These are phyloP conservation scores for Australoheros facetus DNA, from an alignment of 2,797 vertebrate species.

Conservation along the genomic window DNA sequence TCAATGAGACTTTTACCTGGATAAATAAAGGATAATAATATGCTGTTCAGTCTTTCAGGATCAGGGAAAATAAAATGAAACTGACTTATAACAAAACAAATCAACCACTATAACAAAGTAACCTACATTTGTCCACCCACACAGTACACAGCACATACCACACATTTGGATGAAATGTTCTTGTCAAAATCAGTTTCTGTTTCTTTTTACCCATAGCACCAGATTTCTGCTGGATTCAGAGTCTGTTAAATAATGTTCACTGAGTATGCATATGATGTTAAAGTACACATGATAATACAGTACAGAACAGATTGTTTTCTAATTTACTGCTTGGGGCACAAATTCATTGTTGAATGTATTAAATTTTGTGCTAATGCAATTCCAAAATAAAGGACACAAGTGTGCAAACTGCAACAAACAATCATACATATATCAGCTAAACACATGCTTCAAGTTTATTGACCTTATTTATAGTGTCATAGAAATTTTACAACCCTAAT, in stretches of 20 bases:
- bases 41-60: not conserved
- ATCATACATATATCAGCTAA: not conserved
- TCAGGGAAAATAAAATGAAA: not conserved
- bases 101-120: not conserved
- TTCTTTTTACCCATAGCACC: not conserved
- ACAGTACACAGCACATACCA: not conserved
- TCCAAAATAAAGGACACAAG: not conserved
- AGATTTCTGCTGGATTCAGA: not conserved
- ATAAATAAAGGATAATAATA: too few relatives aligned
- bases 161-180: not conserved
- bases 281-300: not conserved
- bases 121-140: not conserved
- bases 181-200: not conserved
- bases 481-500: not conserved
- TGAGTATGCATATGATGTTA: not conserved
- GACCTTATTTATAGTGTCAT: not conserved
- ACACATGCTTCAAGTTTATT: too few relatives aligned
- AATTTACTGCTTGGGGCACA: not conserved
- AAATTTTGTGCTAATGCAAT: not conserved
- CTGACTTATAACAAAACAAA: not conserved
- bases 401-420: not conserved
- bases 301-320: not conserved
- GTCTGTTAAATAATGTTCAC: not conserved
- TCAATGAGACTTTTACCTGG: too few relatives aligned
- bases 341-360: not conserved